Conservation (phyloP, 2,113 vertebrate species). For the Ciconia boyciana region DNA sequence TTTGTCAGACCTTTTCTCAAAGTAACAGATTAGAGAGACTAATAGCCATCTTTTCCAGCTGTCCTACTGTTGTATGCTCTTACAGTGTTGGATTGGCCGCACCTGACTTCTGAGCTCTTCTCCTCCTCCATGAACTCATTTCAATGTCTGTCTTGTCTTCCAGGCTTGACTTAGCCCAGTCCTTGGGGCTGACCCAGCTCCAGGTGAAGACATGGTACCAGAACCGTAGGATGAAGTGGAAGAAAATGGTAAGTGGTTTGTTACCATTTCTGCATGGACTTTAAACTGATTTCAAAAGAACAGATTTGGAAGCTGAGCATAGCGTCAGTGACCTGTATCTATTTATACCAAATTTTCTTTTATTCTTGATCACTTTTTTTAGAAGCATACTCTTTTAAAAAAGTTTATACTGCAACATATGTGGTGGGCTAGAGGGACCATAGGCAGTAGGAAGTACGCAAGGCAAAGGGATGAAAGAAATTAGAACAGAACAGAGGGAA, state of each 20-base stretch:
- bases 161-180: slow-evolving; percentile 95
- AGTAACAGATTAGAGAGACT: not conserved
- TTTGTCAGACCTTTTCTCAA: not conserved
- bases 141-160: not conserved
- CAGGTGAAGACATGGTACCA: slow-evolving; percentile 99
- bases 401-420: not conserved
- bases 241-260: slow-evolving; percentile 89
- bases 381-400: not conserved
- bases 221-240: slow-evolving; percentile 99
- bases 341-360: not conserved
- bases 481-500: not conserved
- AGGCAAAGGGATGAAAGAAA: not conserved
- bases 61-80: not conserved
- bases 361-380: not conserved
- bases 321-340: not conserved
- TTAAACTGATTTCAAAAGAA: not conserved
- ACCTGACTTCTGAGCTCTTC: not conserved
- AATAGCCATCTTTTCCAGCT: not conserved
- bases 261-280: not conserved
- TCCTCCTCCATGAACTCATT: not conserved
- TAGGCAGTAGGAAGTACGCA: not conserved
- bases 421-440: not conserved
- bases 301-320: not conserved
- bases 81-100: not conserved
- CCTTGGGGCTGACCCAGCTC: slow-evolving; percentile 93